Base-by-base conservation (phyloP, 2,113 vertebrate species). In the Oplegnathus fasciatus region DNA sequence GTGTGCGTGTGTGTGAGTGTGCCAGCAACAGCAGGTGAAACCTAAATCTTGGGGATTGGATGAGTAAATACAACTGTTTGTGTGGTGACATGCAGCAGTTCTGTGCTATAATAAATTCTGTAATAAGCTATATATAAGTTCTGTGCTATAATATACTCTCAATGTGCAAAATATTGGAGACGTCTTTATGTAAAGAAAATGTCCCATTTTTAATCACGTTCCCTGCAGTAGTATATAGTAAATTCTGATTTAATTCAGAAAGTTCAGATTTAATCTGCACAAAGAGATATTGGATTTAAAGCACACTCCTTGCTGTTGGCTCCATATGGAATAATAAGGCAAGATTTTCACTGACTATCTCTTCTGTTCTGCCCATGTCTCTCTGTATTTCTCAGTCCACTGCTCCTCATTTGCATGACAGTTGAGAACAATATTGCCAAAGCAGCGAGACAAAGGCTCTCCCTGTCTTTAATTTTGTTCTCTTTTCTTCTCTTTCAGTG, bases 381-480 rank as follows among this genome's bases (percentile, higher is more conserved):
- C 73, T 28, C 67, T 8, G 37, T 73, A 61, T 75, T 78, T 62
- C 62, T 87, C 75, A 86, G 82, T 84, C 82, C 80, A 71, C 75
- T 85, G 90, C 83, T 78, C 55, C 80, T 91, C 80, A 90, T 93
- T 93, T 93, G 87, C 90, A 91, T 91, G 88, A 89, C 83, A 83
- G 90, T 85, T 75, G 81, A 81, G 85, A 86, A 88, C 76, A 87
- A 90, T 87, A 90, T 90, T 84, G 80, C 74, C 60, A 48, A 87
- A 89, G 80, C 80, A 20, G 65, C 50, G 34, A 88, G 88, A 89
- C 90, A 88, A 93, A 89, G 65, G 57, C 78, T 50, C 46, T 55
- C 62, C 17, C 50, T 74, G 32, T 72, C 82, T 91, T 86, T 86
- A 77, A 88, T 91, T 88, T 69, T 32, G 75, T 54, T 73, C 83